phyloP scores from a whole-genome alignment of 2,888 invertebrate species.

The Blastobasis lacticolella region DNA sequence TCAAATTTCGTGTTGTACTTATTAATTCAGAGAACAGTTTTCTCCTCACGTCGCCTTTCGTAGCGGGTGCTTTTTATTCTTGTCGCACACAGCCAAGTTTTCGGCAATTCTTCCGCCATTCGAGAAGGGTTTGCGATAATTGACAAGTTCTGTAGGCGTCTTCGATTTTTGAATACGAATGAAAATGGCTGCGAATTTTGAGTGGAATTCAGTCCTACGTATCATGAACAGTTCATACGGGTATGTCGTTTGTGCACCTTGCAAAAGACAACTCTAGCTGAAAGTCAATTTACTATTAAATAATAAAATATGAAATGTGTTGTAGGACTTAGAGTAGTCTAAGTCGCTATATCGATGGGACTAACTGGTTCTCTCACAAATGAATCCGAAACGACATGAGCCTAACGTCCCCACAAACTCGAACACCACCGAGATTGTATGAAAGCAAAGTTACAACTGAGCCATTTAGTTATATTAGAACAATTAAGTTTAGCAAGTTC shows the following conservation, averaged over 20 bases:
- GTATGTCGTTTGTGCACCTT: too few species aligned
- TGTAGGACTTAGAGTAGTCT: too few species aligned
- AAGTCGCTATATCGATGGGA: too few species aligned
- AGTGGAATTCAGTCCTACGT: too few species aligned
- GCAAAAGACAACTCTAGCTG: too few species aligned
- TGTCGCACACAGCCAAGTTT: slow-evolving; percentile 30
- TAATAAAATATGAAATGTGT: too few species aligned
- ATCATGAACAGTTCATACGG: too few species aligned
- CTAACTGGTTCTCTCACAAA: neutral
- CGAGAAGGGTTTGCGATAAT: slow-evolving; percentile 17
- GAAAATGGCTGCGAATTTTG: too few species aligned
- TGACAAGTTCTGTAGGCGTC: slow-evolving; percentile 13
- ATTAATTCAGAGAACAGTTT: slow-evolving; percentile 68
- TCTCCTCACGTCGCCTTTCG: slow-evolving; percentile 45
- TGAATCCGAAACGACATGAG: too few species aligned
- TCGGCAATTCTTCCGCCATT: slow-evolving; percentile 20
- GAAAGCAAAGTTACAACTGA: slow-evolving; percentile 49
- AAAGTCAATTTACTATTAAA: too few species aligned
- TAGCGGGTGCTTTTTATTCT: slow-evolving; percentile 58
- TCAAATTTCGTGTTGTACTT: slow-evolving; percentile 75
- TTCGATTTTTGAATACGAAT: too few species aligned
- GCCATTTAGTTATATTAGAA: slow-evolving; percentile 49
- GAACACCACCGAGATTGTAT: slow-evolving; percentile 30
- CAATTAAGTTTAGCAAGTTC: slow-evolving; percentile 59
- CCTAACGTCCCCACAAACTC: neutral